Conservation (phyloP, 2,113 vertebrate species). For the Myotis yumanensis region DNA sequence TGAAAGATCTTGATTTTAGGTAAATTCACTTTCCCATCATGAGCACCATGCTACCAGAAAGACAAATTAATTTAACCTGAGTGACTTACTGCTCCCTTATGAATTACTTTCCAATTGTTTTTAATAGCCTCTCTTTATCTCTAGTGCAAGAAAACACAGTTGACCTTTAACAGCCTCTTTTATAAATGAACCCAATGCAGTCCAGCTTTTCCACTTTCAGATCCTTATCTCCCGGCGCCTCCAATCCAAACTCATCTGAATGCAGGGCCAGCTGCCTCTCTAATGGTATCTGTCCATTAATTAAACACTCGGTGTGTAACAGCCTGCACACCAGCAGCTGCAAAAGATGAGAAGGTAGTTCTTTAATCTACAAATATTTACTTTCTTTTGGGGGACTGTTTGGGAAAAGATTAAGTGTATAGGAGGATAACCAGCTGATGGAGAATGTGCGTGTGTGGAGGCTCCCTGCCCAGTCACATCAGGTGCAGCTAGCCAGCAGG, state of each 20-base stretch:
- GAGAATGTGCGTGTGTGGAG: neutral
- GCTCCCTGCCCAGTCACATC: constrained; percentile 31
- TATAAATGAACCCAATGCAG: constrained; percentile 72
- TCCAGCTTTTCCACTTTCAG: constrained; percentile 47
- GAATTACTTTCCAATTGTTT: constrained; percentile 77
- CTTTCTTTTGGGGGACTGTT: constrained; percentile 66
- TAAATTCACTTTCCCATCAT: constrained; percentile 71
- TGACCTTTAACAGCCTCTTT: constrained; percentile 74
- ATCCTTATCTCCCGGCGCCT: constrained; percentile 65
- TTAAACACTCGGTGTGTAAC: constrained; percentile 66
- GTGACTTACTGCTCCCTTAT: constrained; percentile 66
- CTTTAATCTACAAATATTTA: constrained; percentile 75
- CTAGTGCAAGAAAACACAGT: constrained; percentile 64
- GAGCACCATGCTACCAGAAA: constrained; percentile 57
- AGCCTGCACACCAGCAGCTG: constrained; percentile 64
- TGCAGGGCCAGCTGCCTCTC: constrained; percentile 68
- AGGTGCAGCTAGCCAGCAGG: constrained; percentile 49
- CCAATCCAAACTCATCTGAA: constrained; percentile 63
- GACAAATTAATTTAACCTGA: constrained; percentile 75
- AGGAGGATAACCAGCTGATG: constrained; percentile 51
- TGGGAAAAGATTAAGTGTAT: constrained; percentile 49
- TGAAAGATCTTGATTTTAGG: constrained; percentile 70
- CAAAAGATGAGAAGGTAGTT: constrained; percentile 64
- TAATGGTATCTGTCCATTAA: constrained; percentile 68
- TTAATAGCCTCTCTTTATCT: constrained; percentile 77